phyloP scores from a whole-genome alignment of 2,888 invertebrate species.

The Tetheella fluctuosa region DNA sequence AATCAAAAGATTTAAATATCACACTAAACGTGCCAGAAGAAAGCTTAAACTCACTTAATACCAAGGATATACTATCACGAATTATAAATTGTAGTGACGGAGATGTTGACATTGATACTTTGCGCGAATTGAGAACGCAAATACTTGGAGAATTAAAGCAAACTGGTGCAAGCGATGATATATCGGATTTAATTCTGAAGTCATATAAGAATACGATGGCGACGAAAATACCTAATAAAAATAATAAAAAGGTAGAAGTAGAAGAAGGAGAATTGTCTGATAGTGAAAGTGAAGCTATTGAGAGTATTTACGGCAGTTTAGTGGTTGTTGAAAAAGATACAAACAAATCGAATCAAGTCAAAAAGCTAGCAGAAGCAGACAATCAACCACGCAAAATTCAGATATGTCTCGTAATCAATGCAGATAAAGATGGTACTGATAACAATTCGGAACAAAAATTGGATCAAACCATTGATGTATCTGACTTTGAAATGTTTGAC shows the following conservation, averaged over 20 bases:
- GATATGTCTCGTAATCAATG: slow-evolving; percentile 64
- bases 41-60: slow-evolving; percentile 68
- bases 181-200: slow-evolving; percentile 74
- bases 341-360: slow-evolving; percentile 23
- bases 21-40: slow-evolving; percentile 76
- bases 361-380: slow-evolving; percentile 41
- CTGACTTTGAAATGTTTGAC: slow-evolving; percentile 62
- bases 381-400: slow-evolving; percentile 62
- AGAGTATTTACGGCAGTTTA: slow-evolving; percentile 72
- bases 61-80: slow-evolving; percentile 72
- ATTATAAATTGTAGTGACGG: slow-evolving; percentile 73
- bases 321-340: slow-evolving; percentile 54
- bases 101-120: slow-evolving; percentile 77
- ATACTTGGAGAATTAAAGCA: slow-evolving; percentile 77
- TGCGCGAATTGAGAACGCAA: slow-evolving; percentile 74
- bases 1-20: slow-evolving; percentile 68
- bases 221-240: slow-evolving; percentile 31
- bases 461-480: slow-evolving; percentile 33
- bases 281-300: slow-evolving; percentile 76
- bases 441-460: slow-evolving; percentile 19
- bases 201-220: slow-evolving; percentile 63
- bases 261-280: slow-evolving; percentile 79
- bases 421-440: slow-evolving; percentile 34
- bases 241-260: slow-evolving; percentile 54
- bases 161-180: slow-evolving; percentile 72